Evolutionary conservation across 2,113 vertebrate genomes (phyloP).

Genomic region (Abramis brama): DNA sequence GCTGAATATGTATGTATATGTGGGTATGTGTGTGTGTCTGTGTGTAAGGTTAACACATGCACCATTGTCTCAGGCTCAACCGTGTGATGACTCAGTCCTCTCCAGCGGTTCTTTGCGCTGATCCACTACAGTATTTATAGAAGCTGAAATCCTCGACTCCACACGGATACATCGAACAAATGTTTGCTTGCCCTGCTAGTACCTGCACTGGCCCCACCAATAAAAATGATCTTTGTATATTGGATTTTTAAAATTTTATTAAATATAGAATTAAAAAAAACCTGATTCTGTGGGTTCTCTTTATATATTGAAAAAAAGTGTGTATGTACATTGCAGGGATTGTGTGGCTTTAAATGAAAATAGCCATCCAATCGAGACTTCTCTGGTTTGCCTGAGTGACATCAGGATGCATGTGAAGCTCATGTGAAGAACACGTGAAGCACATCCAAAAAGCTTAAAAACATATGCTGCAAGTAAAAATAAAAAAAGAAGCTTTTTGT

Average conservation of each 20-base stretch:
- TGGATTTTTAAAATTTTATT: too few species aligned
- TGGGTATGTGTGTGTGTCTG: background rate
- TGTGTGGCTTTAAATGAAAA: background rate
- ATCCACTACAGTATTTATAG: constrained; percentile 52
- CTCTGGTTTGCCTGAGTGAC: background rate
- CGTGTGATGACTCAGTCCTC: constrained; percentile 36
- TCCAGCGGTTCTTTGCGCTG: constrained; percentile 26
- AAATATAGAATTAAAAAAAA: background rate
- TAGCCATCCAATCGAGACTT: background rate
- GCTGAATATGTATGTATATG: constrained; percentile 29
- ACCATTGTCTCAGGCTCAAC: constrained; percentile 29
- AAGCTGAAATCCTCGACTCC: constrained; percentile 15
- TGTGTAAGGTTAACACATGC: constrained; percentile 34
- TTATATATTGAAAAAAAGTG: too few species aligned
- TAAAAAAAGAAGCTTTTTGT: background rate
- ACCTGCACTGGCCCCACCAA: background rate
- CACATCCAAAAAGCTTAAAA: background rate
- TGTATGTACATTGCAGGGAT: too few species aligned
- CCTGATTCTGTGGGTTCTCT: background rate
- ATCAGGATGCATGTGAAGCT: background rate
- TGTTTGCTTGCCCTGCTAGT: background rate
- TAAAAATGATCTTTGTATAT: background rate
- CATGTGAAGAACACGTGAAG: too few species aligned
- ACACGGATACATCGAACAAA: background rate
- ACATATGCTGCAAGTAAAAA: too few species aligned